phyloP scores from a whole-genome alignment of 2,113 vertebrate genomes.

The Chaenogobius annularis region DNA sequence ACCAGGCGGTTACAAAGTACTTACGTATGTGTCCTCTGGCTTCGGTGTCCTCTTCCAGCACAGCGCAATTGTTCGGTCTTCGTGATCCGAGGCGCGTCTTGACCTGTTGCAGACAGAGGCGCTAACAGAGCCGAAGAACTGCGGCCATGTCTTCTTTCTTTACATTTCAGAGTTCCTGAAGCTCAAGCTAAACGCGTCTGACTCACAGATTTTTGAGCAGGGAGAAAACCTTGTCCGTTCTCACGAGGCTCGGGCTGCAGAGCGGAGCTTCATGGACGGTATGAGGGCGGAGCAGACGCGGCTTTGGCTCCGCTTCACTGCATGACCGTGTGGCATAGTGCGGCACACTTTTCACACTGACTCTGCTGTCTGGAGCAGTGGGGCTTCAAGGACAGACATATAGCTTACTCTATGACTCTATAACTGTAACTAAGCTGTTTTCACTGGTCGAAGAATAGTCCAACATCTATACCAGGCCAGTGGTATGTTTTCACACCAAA shows the following conservation, averaged over 20 bases:
- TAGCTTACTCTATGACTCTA: too few species aligned
- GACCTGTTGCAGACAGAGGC: not conserved
- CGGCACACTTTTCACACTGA: too few species aligned
- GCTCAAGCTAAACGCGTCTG: not conserved
- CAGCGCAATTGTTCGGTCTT: not conserved
- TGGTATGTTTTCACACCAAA: too few species aligned
- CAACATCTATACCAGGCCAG: too few species aligned
- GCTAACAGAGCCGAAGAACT: not conserved
- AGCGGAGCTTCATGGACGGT: too few species aligned
- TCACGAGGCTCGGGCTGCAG: not conserved
- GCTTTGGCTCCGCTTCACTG: too few species aligned
- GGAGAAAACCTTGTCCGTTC: not conserved
- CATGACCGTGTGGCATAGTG: too few species aligned
- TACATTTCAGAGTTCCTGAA: not conserved
- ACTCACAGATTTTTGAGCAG: not conserved
- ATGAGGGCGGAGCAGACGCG: too few species aligned
- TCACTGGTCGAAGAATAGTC: too few species aligned
- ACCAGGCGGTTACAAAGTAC: not conserved
- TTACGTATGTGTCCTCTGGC: constrained; percentile 9
- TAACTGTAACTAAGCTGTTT: too few species aligned
- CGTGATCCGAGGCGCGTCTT: not conserved
- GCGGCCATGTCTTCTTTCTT: not conserved
- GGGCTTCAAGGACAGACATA: too few species aligned
- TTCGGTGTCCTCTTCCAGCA: not conserved
- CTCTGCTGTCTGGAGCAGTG: too few species aligned